phyloP scores from a whole-genome alignment of 2,113 vertebrate genomes.

The Oryzias curvinotus region DNA sequence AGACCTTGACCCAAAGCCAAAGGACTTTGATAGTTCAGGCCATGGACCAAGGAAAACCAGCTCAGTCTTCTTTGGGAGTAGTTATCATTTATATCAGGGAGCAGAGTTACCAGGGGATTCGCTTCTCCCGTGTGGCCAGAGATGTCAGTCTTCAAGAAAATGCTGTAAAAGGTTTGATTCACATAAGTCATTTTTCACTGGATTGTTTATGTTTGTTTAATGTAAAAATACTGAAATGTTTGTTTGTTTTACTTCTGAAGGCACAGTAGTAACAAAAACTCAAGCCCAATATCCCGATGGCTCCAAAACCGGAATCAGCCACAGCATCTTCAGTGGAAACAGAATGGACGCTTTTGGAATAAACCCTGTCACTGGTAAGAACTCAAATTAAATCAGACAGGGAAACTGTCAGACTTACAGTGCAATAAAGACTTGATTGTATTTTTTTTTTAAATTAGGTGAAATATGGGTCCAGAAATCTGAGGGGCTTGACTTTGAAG shows the following conservation, averaged over 20 bases:
- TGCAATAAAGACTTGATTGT: not conserved
- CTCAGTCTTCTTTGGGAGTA: slow-evolving; percentile 90
- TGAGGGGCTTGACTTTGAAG: slow-evolving; percentile 88
- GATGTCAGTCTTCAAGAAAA: slow-evolving; percentile 90
- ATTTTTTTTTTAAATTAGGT: slow-evolving; percentile 72
- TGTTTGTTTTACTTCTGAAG: slow-evolving; percentile 65
- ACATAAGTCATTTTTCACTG: not conserved
- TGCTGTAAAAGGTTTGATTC: slow-evolving; percentile 83
- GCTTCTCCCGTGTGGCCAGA: slow-evolving; percentile 82
- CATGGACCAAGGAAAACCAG: slow-evolving; percentile 89
- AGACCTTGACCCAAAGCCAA: slow-evolving; percentile 79
- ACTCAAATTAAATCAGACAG: not conserved
- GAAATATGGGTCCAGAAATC: slow-evolving; percentile 89
- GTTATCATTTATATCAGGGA: slow-evolving; percentile 88
- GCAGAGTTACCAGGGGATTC: slow-evolving; percentile 84
- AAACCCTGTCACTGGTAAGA: slow-evolving; percentile 86
- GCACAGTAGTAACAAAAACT: slow-evolving; percentile 82
- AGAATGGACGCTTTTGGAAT: slow-evolving; percentile 86
- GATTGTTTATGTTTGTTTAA: not conserved
- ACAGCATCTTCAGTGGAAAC: slow-evolving; percentile 95
- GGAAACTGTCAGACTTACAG: slow-evolving; percentile 1
- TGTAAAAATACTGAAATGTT: not conserved
- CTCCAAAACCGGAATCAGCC: slow-evolving; percentile 84
- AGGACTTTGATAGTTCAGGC: slow-evolving; percentile 91
- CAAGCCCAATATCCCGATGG: slow-evolving; percentile 85